Conservation (phyloP, 2,797 vertebrate species). For the Halcyon smyrnensis region DNA sequence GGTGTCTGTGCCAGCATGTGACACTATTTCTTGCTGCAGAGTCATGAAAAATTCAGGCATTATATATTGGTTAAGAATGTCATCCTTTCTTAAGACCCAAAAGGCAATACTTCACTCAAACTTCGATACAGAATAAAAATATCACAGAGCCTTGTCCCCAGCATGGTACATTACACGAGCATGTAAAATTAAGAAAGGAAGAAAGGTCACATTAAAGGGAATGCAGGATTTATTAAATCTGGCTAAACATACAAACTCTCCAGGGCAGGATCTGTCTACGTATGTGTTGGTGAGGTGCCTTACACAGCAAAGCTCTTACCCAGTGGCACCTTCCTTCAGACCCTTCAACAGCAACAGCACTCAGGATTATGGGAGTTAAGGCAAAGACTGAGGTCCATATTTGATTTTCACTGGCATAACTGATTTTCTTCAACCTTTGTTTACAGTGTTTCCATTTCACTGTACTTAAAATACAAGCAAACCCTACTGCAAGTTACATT, state of each 20-base stretch:
- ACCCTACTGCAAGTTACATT: neutral
- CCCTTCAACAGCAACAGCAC: neutral
- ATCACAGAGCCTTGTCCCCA: neutral
- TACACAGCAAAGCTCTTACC: neutral
- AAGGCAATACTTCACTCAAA: neutral
- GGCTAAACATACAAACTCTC: slow-evolving; percentile 3
- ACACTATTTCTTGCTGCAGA: neutral
- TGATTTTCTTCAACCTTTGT: slow-evolving; percentile 16
- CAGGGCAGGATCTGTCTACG: neutral
- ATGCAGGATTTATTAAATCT: slow-evolving; percentile 1
- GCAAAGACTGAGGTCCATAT: neutral
- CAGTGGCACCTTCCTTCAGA: neutral
- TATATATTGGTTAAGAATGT: slow-evolving; percentile 9
- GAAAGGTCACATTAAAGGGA: slow-evolving; percentile 21
- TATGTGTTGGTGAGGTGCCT: rapidly evolving
- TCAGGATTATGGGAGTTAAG: neutral
- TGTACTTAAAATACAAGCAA: neutral
- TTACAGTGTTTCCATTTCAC: neutral
- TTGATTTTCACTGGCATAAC: neutral
- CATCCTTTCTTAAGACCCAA: neutral
- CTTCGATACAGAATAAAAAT: slow-evolving; percentile 41
- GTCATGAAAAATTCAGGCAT: slow-evolving; percentile 12
- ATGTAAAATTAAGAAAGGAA: neutral
- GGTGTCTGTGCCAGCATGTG: neutral
- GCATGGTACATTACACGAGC: neutral